phyloP scores from a whole-genome alignment of 2,888 invertebrate genomes.

The Thysanoteuthis rhombus region DNA sequence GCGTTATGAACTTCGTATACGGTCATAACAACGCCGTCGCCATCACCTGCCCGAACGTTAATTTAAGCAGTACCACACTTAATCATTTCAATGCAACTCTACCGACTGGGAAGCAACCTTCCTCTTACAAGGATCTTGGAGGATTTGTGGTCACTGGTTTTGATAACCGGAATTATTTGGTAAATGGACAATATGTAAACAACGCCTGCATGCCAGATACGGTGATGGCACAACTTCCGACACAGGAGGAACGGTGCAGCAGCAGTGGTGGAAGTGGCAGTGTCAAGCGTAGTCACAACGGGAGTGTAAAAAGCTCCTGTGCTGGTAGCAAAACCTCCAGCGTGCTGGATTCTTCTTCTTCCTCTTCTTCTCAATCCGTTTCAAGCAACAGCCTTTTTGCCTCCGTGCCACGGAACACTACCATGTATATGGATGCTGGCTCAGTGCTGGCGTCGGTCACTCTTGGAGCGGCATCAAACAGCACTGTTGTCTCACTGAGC shows the following conservation, averaged over 20 bases:
- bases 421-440: conserved; percentile 27
- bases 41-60: conserved; percentile 51
- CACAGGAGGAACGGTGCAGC: conserved; percentile 42
- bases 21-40: conserved; percentile 44
- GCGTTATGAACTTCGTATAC: conserved; percentile 38
- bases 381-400: conserved; percentile 31
- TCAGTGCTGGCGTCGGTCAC: conserved; percentile 23
- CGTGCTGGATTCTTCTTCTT: conserved; percentile 33
- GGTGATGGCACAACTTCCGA: conserved; percentile 41
- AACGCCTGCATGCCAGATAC: conserved; percentile 49
- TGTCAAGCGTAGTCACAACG: conserved; percentile 40
- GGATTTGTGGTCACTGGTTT: conserved; percentile 54
- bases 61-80: conserved; percentile 47
- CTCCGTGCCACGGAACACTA: conserved; percentile 31
- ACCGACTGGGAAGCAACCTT: conserved; percentile 41
- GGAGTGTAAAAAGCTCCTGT: conserved; percentile 34
- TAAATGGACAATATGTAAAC: conserved; percentile 60
- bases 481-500: conserved; percentile 29
- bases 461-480: neutral
- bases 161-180: conserved; percentile 47
- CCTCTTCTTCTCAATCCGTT: conserved; percentile 34
- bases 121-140: conserved; percentile 47
- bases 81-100: conserved; percentile 50
- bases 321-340: conserved; percentile 38
- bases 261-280: conserved; percentile 37